Base-by-base conservation (phyloP, 2,113 vertebrate species). In the Oncorhynchus kisutch region DNA sequence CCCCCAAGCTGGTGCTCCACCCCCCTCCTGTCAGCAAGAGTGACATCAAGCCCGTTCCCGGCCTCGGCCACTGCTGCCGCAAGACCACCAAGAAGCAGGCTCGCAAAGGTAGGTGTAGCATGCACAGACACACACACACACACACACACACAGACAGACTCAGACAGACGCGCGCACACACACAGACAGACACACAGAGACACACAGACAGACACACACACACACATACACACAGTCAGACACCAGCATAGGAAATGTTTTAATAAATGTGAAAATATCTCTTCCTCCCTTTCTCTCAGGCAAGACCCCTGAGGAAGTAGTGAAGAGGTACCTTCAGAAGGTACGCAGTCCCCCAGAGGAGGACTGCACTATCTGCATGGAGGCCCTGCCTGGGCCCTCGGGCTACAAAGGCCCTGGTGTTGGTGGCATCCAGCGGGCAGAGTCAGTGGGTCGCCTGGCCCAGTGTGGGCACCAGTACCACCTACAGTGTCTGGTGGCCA, bases 351-450 rank as follows among this genome's bases (percentile, higher is more conserved):
- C 96, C 0, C 96, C 96, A 0, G 97, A 99, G 20, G 97, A 99
- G 97, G 97, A 98, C 89, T 98, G 97, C 86, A 98, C 96, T 75
- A 99, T 99, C 89, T 99, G 97, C 73, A 98, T 98, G 97, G 97
- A 99, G 87, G 92, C 95, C 22, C 94, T 98, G 71, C 92, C 93
- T 0, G 93, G 95, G 1, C 95, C 96, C 0, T 99, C 96, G 0
- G 97, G 96, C 75, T 98, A 98, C 87, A 97, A 96, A 86, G 96
- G 96, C 7, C 95, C 95, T 0, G 91, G 92, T 0, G 92, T 92
- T 11, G 96, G 92, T 0, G 92, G 91, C 78, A 94, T 94, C 0
- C 94, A 92, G 0, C 20, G 96, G 70, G 96, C 94, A 3, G 96
- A 98, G 78, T 92, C 95, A 0, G 96, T 98, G 86, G 97, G 97